A percentile compares a stretch with the other conserved stretches of the same genome.
Conservation (phyloP, 1,140 invertebrate genomes). For the Heliconius himera region DNA sequence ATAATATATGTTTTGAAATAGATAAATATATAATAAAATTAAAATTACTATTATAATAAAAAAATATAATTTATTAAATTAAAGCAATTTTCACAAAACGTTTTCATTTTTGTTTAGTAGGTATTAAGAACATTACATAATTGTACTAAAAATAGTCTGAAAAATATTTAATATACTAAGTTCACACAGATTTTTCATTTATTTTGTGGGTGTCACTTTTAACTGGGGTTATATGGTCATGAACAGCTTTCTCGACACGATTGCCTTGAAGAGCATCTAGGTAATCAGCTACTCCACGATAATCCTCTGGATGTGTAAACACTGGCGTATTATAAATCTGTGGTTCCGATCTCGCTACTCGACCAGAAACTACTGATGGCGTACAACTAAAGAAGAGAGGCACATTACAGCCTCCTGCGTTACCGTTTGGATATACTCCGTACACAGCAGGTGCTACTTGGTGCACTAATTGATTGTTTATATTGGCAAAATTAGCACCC, state of each 20-base stretch:
- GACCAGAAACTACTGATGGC: conserved; percentile 57
- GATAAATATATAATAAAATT: background rate
- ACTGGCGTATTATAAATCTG: conserved; percentile 28
- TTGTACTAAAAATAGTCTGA: background rate
- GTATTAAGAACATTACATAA: background rate
- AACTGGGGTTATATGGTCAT: conserved; percentile 33
- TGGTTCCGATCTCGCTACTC: conserved; percentile 46
- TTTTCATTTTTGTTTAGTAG: background rate
- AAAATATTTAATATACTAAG: background rate
- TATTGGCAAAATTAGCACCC: conserved; percentile 12
- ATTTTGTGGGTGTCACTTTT: conserved; percentile 5
- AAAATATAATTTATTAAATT: conserved; percentile 16
- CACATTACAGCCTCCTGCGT: conserved; percentile 54
- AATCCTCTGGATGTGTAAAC: conserved; percentile 28
- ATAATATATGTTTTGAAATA: no score
- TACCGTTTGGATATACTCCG: conserved; percentile 63
- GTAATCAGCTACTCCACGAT: conserved; percentile 46
- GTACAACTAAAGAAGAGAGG: conserved; percentile 70
- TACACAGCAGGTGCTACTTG: conserved; percentile 39
- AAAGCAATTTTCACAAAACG: conserved; percentile 1
- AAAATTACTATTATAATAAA: background rate
- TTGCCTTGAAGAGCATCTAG: conserved; percentile 29
- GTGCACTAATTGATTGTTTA: conserved; percentile 25
- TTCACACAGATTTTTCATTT: background rate
- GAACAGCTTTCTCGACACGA: conserved; percentile 35